Evolutionary conservation across 2,113 vertebrate species (phyloP).

Genomic region (Apodemus speciosus): DNA sequence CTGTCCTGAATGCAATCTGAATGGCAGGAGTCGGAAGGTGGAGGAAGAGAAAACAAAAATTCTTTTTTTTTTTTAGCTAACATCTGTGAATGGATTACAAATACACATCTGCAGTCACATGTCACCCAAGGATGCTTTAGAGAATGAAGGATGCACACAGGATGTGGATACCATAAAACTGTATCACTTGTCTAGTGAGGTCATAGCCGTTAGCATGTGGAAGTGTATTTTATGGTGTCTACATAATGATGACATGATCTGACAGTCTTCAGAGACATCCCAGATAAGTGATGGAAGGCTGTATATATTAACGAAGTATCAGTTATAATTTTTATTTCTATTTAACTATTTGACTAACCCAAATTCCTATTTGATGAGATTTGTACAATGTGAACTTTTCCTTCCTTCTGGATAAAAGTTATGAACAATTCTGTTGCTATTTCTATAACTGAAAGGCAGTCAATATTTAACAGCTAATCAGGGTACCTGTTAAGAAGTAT

Average conservation of each 20-base stretch:
- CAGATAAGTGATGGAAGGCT: neutral
- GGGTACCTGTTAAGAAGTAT: neutral
- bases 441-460: neutral
- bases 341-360: neutral
- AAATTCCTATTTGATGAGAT: neutral
- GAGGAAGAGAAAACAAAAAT: neutral
- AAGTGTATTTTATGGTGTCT: neutral
- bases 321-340: slow-evolving; percentile 1
- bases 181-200: neutral
- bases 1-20: neutral
- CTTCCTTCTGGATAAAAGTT: slow-evolving; percentile 3
- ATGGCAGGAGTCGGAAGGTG: neutral
- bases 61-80: neutral
- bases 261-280: neutral
- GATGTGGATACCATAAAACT: neutral
- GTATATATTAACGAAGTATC: neutral
- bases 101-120: neutral
- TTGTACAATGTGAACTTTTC: neutral
- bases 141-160: neutral
- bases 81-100: neutral
- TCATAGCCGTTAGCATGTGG: neutral
- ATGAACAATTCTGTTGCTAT: neutral
- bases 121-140: neutral
- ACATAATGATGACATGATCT: neutral
- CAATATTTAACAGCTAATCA: neutral